phyloP scores from a whole-genome alignment of 2,113 vertebrate species.

The Diadophis punctatus region DNA sequence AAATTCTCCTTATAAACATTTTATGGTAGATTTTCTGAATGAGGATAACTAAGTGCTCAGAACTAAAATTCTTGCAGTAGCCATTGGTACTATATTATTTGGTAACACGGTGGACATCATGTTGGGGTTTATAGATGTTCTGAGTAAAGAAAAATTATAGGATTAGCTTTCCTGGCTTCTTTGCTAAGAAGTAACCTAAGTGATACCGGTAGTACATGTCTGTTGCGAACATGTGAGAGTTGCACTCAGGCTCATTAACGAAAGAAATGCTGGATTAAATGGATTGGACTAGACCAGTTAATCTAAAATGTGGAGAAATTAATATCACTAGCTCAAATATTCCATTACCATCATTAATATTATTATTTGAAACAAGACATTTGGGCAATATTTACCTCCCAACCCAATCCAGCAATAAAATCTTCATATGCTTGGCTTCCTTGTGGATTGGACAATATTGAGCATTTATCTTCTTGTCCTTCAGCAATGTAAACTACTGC shows the following conservation, averaged over 20 bases:
- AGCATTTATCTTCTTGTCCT: conserved; percentile 97
- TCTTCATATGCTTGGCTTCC: conserved; percentile 95
- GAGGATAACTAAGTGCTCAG: neutral
- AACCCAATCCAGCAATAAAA: conserved; percentile 95
- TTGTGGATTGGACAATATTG: conserved; percentile 90
- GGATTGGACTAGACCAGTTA: neutral
- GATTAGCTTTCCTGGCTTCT: neutral
- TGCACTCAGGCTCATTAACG: neutral
- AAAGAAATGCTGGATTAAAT: neutral
- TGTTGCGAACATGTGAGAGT: neutral
- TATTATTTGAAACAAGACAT: neutral
- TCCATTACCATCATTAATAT: neutral
- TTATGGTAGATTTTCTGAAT: neutral
- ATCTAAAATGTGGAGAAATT: neutral
- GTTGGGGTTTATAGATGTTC: neutral
- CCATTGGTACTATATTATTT: neutral
- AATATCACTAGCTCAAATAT: neutral
- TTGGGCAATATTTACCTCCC: conserved; percentile 81
- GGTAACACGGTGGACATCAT: neutral
- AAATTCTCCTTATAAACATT: neutral
- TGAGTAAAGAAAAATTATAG: neutral
- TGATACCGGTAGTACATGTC: neutral
- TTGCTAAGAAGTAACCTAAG: neutral
- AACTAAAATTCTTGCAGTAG: neutral
- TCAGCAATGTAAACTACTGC: conserved; percentile 97